phyloP scores from a whole-genome alignment of 2,113 vertebrate genomes.

The Spheniscus mendiculus region DNA sequence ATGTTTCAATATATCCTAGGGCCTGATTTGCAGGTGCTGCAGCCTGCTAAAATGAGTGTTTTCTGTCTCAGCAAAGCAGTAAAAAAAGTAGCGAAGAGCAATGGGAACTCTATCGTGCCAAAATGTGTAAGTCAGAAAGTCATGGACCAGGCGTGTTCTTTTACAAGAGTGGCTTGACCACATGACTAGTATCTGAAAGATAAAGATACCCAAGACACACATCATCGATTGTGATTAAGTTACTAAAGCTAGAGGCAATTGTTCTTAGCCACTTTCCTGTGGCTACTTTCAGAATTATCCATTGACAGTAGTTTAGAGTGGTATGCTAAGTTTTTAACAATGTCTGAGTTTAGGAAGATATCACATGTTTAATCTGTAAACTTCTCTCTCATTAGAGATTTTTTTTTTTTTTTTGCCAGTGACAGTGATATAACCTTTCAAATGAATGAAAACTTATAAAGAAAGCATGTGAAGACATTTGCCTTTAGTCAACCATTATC shows the following conservation, averaged over 20 bases:
- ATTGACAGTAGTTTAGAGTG: background rate
- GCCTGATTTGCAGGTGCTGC: background rate
- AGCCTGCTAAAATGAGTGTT: background rate
- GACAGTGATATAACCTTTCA: background rate
- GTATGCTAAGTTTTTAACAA: background rate
- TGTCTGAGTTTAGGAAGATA: background rate
- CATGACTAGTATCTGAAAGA: background rate
- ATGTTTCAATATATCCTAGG: background rate
- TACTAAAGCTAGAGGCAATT: background rate
- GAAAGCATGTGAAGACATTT: background rate
- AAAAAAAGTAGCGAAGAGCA: background rate
- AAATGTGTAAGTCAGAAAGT: background rate
- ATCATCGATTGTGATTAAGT: background rate
- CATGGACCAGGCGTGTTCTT: background rate
- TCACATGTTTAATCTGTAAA: accelerated
- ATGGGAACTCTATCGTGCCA: background rate
- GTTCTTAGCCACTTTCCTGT: background rate
- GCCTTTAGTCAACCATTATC: background rate
- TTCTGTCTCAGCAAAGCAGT: background rate
- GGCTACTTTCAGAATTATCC: background rate
- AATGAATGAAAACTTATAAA: background rate
- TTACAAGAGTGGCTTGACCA: background rate
- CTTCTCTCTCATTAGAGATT: background rate
- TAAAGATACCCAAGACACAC: background rate
- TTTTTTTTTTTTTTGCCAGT: background rate